phyloP scores from a whole-genome alignment of 2,888 invertebrate species.

The Dilophus febrilis region DNA sequence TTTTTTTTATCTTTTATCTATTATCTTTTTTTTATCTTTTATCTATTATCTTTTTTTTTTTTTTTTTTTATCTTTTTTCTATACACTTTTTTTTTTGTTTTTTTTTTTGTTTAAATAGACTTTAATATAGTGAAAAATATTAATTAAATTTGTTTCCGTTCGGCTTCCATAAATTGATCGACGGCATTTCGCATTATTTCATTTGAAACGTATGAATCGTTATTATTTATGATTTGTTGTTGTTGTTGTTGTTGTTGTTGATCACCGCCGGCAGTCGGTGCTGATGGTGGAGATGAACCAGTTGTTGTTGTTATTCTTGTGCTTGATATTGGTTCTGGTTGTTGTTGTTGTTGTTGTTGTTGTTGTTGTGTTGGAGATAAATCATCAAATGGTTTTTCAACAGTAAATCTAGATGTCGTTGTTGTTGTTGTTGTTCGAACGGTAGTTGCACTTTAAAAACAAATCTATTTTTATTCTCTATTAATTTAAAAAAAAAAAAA shows the following conservation, averaged over 20 bases:
- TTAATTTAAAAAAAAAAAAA: not conserved
- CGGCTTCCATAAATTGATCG: conserved; percentile 36
- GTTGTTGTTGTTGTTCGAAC: not conserved
- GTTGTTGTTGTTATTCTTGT: too few relatives aligned
- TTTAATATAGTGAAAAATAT: too few relatives aligned
- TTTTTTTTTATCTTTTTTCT: too few relatives aligned
- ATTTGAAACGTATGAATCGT: conserved; percentile 25
- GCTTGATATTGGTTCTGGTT: not conserved
- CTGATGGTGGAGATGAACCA: not conserved
- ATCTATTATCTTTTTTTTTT: too few relatives aligned
- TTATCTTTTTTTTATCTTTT: too few relatives aligned
- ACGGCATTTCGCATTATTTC: conserved; percentile 35
- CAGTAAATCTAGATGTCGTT: too few relatives aligned
- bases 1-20: too few relatives aligned
- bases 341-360: not conserved
- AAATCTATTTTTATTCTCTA: not conserved
- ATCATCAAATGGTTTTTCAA: too few relatives aligned
- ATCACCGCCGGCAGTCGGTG: not conserved
- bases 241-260: not conserved
- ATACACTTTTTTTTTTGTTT: too few relatives aligned
- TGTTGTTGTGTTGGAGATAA: not conserved
- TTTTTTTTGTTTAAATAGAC: too few relatives aligned
- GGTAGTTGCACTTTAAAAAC: too few relatives aligned
- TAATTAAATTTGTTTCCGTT: conserved; percentile 23
- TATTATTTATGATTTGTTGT: conserved; percentile 3